Evolutionary conservation across 1,140 invertebrate genomes (phyloP).

Genomic region (Argopecten irradians): DNA sequence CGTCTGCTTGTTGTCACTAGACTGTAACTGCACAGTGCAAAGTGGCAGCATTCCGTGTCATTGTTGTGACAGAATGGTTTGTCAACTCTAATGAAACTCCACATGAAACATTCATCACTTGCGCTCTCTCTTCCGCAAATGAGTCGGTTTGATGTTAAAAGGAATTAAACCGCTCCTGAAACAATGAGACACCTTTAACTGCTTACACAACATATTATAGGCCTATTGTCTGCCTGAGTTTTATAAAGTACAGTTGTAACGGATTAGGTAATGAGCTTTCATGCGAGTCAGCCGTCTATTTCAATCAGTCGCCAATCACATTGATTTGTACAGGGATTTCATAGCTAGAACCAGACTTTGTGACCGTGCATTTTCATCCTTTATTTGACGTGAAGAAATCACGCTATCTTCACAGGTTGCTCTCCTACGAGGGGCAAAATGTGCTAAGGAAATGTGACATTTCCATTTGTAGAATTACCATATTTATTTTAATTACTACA

Average conservation of each 20-base stretch:
- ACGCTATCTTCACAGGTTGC: neutral
- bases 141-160: neutral
- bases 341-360: neutral
- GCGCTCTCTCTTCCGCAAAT: neutral
- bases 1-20: neutral
- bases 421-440: neutral
- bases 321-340: slow-evolving; percentile 8
- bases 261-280: neutral
- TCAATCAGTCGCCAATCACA: neutral
- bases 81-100: neutral
- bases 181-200: neutral
- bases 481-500: slow-evolving; percentile 2
- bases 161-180: neutral
- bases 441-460: slow-evolving; percentile 8
- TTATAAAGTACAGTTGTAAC: neutral
- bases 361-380: slow-evolving; percentile 5
- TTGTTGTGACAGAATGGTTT: neutral
- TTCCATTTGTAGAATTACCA: slow-evolving; percentile 22
- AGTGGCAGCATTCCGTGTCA: too few relatives aligned
- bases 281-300: neutral
- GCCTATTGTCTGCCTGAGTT: neutral
- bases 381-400: neutral
- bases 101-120: neutral
- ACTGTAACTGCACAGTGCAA: too few relatives aligned
- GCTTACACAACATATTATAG: neutral